These are phyloP conservation scores for Drosophila histrio DNA, from an alignment of 2,888 invertebrate genomes.

Conservation along the genomic window DNA sequence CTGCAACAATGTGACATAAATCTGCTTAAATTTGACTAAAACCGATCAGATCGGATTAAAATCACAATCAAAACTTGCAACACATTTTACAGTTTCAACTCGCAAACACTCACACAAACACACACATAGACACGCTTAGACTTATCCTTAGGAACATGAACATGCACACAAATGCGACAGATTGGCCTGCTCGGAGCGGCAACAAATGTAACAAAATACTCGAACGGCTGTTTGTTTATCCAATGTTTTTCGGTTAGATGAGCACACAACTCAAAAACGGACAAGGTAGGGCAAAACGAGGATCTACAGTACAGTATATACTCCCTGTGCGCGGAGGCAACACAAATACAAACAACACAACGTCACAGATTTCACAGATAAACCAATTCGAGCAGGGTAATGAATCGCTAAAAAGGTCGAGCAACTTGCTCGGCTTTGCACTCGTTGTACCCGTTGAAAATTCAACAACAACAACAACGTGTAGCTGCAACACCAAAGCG, in stretches of 20 bases:
- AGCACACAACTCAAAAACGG: constrained; percentile 70
- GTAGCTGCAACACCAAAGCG: constrained; percentile 80
- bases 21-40: constrained; percentile 84
- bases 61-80: constrained; percentile 72
- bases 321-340: constrained; percentile 42
- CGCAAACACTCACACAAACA: background rate
- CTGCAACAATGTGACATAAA: constrained; percentile 81
- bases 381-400: constrained; percentile 83
- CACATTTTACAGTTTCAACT: constrained; percentile 71
- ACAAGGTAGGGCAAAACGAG: constrained; percentile 47
- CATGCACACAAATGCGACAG: constrained; percentile 76
- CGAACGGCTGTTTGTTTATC: constrained; percentile 82
- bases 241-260: constrained; percentile 83
- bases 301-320: constrained; percentile 20
- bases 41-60: constrained; percentile 84
- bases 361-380: constrained; percentile 82
- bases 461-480: constrained; percentile 57
- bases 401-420: constrained; percentile 81
- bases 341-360: constrained; percentile 51
- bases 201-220: constrained; percentile 71
- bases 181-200: constrained; percentile 55
- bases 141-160: constrained; percentile 46
- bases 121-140: background rate
- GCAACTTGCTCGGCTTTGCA: constrained; percentile 39
- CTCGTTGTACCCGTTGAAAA: constrained; percentile 30